Percentiles rank a stretch among this genome's conserved stretches.
These are phyloP conservation scores for Zenarchopterus dispar DNA, from an alignment of 2,797 vertebrate species.

Conservation along the genomic window DNA sequence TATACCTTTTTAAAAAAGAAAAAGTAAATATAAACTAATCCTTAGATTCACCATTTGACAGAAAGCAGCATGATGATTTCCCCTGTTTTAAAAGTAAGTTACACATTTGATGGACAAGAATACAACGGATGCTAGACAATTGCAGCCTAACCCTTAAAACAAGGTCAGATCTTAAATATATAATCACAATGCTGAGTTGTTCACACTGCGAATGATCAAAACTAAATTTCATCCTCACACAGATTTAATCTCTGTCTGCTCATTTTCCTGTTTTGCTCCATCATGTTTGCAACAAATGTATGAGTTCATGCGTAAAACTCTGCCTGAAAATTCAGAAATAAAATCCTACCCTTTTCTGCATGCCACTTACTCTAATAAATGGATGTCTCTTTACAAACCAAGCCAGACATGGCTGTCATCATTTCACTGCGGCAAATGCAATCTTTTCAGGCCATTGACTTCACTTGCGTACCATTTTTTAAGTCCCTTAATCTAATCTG, in stretches of 20 bases:
- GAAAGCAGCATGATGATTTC: background rate
- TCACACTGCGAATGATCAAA: accelerated
- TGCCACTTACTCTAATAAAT: background rate
- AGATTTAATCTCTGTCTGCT: background rate
- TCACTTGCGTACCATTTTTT: slow-evolving; percentile 13
- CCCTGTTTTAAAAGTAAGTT: no score
- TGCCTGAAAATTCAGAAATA: slow-evolving; percentile 12
- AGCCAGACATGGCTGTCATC: slow-evolving; percentile 28
- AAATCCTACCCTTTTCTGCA: slow-evolving; percentile 4
- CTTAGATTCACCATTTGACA: background rate
- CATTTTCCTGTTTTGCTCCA: background rate
- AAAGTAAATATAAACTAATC: background rate
- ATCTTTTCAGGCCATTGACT: slow-evolving; percentile 27
- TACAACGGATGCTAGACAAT: no score
- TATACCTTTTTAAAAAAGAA: background rate
- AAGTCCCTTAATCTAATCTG: slow-evolving; percentile 47
- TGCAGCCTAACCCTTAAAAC: no score
- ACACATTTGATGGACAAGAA: no score
- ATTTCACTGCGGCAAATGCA: slow-evolving; percentile 15
- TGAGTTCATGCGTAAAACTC: slow-evolving; percentile 5
- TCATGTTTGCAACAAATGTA: slow-evolving; percentile 14
- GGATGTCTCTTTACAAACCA: background rate
- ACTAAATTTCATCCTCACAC: background rate
- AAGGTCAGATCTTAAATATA: background rate
- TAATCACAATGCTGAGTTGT: background rate